Evolutionary conservation across 2,888 invertebrate genomes (phyloP).

Genomic region (Conus canariensis): DNA sequence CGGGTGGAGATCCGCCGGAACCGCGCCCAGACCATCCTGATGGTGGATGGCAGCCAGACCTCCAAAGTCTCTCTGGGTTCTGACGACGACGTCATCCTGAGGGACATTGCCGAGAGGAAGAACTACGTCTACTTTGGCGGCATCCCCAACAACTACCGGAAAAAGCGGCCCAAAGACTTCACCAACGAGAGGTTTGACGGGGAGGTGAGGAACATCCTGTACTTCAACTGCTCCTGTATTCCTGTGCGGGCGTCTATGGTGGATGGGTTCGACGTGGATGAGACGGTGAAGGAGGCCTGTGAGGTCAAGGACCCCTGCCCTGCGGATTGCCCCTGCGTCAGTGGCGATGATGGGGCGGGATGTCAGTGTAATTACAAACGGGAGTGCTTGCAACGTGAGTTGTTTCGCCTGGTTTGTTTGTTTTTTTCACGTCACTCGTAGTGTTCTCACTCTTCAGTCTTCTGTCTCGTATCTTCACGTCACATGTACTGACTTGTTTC

Average conservation of each 20-base stretch:
- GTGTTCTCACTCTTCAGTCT: too few species aligned
- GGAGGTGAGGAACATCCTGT: slow-evolving; percentile 73
- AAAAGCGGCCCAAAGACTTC: slow-evolving; percentile 57
- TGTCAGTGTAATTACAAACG: slow-evolving; percentile 69
- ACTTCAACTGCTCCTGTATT: slow-evolving; percentile 74
- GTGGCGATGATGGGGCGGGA: slow-evolving; percentile 64
- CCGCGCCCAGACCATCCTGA: slow-evolving; percentile 72
- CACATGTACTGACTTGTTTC: too few species aligned
- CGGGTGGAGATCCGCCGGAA: slow-evolving; percentile 78
- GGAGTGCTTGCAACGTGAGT: slow-evolving; percentile 69
- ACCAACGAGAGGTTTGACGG: slow-evolving; percentile 64
- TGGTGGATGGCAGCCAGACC: slow-evolving; percentile 66
- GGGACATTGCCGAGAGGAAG: slow-evolving; percentile 55
- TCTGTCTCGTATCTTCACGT: too few species aligned
- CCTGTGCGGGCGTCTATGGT: slow-evolving; percentile 65
- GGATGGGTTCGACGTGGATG: slow-evolving; percentile 56
- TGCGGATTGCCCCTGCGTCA: slow-evolving; percentile 73
- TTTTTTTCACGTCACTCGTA: neutral
- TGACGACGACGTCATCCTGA: slow-evolving; percentile 71
- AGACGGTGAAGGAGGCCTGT: slow-evolving; percentile 64
- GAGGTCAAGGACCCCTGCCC: slow-evolving; percentile 68
- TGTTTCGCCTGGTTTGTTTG: neutral
- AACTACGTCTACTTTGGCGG: slow-evolving; percentile 75
- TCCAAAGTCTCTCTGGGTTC: slow-evolving; percentile 69
- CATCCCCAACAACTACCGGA: slow-evolving; percentile 58